Evolutionary conservation across 2,113 vertebrate species (phyloP), one percentile per base, ranked within the genome.

Genomic region (Grammomys dolichurus): DNA sequence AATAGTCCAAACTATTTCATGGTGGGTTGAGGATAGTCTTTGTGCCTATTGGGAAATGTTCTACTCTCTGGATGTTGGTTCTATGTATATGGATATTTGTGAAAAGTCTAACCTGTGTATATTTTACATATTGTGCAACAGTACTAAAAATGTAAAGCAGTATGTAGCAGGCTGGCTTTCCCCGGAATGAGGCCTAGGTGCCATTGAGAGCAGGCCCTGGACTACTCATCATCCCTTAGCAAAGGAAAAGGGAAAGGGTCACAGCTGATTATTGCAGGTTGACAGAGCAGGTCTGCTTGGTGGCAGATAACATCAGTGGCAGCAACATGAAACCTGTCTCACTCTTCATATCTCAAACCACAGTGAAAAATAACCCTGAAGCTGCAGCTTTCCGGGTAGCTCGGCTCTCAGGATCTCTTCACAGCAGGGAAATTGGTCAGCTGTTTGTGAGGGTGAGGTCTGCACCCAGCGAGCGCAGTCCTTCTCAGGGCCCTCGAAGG

Each of bases 261-360:
- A 88, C 58, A 60, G 73, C 90, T 91, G 89, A 95, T 96, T 91
- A 94, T 91, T 40, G 73, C 75, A 90, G 80, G 92, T 69, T 96
- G 94, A 97, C 93, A 92, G 92, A 95, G 69, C 54, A 76, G 92
- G 92, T 67, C 82, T 92, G 84, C 69, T 65, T 73, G 65, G 89
- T 77, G 97, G 97, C 97, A 97, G 97, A 98, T 98, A 97, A 91
- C 91, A 98, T 97, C 98, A 95, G 91, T 19, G 76, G 96, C 91
- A 93, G 84, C 91, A 94, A 86, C 96, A 75, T 28, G 96, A 97
- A 97, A 96, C 95, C 95, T 85, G n/a, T 91, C 95, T 96, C 17
- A 1, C 84, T 91, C 82, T 28, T 86, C 75, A 90, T 93, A 84
- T 96, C 84, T 95, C 78, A 96, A 97, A 97, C 98, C 98, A 96